Conservation (phyloP, 2,797 vertebrate species). For the Salarias fasciatus region DNA sequence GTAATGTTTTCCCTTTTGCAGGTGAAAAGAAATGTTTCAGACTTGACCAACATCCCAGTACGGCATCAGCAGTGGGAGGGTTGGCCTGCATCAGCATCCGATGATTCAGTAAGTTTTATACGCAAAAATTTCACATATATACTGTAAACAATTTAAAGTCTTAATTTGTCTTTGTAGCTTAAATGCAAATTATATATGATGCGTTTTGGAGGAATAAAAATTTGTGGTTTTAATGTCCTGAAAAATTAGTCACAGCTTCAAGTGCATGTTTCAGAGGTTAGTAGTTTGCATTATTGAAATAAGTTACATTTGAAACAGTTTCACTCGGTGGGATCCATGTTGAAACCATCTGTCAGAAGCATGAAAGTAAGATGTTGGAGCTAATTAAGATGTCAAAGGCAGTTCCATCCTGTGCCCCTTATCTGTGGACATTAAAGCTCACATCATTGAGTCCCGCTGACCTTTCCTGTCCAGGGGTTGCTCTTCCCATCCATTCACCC, state of each 20-base stretch:
- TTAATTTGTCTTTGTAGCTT: too few species aligned
- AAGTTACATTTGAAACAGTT: slow-evolving; percentile 47
- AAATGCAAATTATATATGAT: too few species aligned
- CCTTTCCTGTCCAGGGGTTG: slow-evolving; percentile 75
- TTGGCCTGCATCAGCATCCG: slow-evolving; percentile 93
- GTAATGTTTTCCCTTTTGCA: slow-evolving; percentile 50
- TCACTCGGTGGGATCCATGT: slow-evolving; percentile 8
- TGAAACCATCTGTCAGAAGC: slow-evolving; percentile 65
- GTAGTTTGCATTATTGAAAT: too few species aligned
- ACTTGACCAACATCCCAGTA: slow-evolving; percentile 98
- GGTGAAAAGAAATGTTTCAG: slow-evolving; percentile 97
- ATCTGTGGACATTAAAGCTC: slow-evolving; percentile 86
- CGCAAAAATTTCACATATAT: too few species aligned
- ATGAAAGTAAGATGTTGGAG: slow-evolving; percentile 71
- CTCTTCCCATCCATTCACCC: slow-evolving; percentile 77
- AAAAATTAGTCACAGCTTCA: too few species aligned
- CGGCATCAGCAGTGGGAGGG: slow-evolving; percentile 98
- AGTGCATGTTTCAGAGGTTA: too few species aligned
- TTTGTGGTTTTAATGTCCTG: too few species aligned
- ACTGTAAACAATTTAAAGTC: too few species aligned
- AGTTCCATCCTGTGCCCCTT: slow-evolving; percentile 67
- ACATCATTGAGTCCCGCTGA: slow-evolving; percentile 83
- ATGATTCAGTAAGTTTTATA: slow-evolving; percentile 89
- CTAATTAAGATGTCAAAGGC: slow-evolving; percentile 86
- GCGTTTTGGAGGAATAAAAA: too few species aligned